Conservation (phyloP, 2,888 invertebrate species). For the Ligdia adustata region DNA sequence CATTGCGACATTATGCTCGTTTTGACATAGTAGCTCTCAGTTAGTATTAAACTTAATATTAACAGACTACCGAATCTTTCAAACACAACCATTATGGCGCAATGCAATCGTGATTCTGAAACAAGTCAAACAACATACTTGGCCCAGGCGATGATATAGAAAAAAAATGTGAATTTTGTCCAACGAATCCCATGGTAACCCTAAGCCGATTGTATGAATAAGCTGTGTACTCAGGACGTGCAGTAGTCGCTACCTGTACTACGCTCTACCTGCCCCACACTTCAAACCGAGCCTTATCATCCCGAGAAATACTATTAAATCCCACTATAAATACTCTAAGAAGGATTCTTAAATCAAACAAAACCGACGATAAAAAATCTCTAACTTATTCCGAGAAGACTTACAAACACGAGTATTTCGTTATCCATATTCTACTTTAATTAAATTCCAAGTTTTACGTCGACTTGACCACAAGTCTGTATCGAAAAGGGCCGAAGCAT, state of each 20-base stretch:
- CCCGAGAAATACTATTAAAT: conserved; percentile 69
- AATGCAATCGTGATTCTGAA: no score
- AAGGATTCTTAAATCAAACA: conserved; percentile 66
- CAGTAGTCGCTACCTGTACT: conserved; percentile 80
- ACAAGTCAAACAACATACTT: no score
- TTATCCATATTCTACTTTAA: conserved; percentile 49
- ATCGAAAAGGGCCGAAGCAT: conserved; percentile 66
- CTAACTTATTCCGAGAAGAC: conserved; percentile 28
- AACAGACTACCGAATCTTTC: no score
- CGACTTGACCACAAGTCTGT: conserved; percentile 69
- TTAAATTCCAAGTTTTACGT: conserved; percentile 60
- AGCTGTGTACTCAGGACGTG: conserved; percentile 75
- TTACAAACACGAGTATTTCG: conserved; percentile 18
- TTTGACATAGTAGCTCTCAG: no score
- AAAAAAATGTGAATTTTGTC: background rate
- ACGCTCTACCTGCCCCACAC: conserved; percentile 67
- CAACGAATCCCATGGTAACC: conserved; percentile 16
- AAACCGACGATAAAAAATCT: conserved; percentile 55
- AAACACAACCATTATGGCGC: no score
- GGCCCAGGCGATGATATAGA: no score
- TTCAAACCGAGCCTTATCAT: conserved; percentile 68
- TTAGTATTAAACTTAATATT: no score
- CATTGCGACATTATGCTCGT: no score
- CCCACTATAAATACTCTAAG: conserved; percentile 61
- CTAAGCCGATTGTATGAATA: conserved; percentile 51